A percentile compares a stretch with the other conserved stretches of the same genome.
phyloP scores from a whole-genome alignment of 2,797 vertebrate genomes.

The Pygocentrus nattereri region DNA sequence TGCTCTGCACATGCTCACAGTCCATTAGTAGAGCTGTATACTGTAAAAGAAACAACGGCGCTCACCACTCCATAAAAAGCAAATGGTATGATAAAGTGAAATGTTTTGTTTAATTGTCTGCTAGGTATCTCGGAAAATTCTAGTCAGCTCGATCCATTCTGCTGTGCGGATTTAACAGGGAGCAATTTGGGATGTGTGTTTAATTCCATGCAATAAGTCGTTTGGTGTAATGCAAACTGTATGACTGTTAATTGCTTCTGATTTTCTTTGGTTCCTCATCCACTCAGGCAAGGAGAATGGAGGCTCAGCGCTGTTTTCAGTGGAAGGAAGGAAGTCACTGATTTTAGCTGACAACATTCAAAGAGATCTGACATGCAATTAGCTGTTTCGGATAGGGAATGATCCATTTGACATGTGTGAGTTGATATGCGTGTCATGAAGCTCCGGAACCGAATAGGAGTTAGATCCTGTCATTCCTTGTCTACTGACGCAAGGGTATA shows the following conservation, averaged over 20 bases:
- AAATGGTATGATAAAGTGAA: background rate
- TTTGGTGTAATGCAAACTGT: background rate
- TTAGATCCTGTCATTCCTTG: constrained; percentile 21
- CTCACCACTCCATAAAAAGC: constrained; percentile 19
- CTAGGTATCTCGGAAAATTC: background rate
- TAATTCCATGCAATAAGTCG: background rate
- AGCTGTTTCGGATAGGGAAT: background rate
- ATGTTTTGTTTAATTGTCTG: background rate
- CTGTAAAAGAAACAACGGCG: constrained; percentile 21
- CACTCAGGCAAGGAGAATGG: background rate
- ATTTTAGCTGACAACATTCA: constrained; percentile 6
- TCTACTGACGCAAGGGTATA: constrained; percentile 7
- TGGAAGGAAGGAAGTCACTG: background rate
- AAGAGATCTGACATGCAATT: background rate
- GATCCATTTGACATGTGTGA: background rate
- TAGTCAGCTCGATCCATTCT: background rate
- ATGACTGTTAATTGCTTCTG: background rate
- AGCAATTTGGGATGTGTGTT: background rate
- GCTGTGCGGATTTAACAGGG: background rate
- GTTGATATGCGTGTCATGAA: background rate
- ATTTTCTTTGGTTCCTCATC: constrained; percentile 2
- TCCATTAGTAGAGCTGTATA: constrained; percentile 8
- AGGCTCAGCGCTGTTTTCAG: background rate
- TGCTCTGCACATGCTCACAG: background rate
- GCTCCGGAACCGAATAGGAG: background rate